A percentile compares a stretch with the other conserved stretches of the same genome.
phyloP scores from a whole-genome alignment of 2,113 vertebrate species.

The Cisticola juncidis region DNA sequence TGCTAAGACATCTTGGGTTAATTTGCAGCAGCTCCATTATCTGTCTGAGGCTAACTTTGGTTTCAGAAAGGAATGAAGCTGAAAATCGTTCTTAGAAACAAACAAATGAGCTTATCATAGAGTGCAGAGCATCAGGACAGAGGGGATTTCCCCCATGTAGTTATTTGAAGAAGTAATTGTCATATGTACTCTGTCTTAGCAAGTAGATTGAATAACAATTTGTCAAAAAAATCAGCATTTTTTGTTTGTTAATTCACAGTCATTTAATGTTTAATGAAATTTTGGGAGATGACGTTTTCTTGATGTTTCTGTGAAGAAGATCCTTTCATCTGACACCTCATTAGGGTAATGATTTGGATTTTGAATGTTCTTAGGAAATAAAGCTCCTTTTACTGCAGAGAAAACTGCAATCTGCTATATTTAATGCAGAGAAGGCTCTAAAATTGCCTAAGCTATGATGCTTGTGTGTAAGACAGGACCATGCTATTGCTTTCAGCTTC shows the following conservation, averaged over 20 bases:
- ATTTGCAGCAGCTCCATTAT: neutral
- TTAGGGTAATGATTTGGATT: slow-evolving; percentile 12
- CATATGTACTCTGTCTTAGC: neutral
- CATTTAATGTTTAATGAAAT: neutral
- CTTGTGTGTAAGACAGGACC: neutral
- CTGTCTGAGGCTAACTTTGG: neutral
- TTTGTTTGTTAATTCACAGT: neutral
- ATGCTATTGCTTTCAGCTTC: neutral
- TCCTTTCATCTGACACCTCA: neutral
- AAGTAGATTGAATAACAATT: neutral
- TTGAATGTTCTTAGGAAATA: neutral
- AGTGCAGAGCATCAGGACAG: neutral
- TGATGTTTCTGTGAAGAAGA: neutral
- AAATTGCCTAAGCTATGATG: neutral
- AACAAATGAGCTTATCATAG: neutral
- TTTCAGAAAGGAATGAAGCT: neutral
- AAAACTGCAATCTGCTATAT: neutral
- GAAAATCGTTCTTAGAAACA: neutral
- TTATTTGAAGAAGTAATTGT: neutral
- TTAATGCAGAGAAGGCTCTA: neutral
- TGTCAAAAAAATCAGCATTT: neutral
- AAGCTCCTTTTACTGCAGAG: neutral
- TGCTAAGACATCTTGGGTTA: slow-evolving; percentile 33
- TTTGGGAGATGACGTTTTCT: neutral
- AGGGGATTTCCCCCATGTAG: neutral